Percentiles rank a stretch among this genome's conserved stretches.
Conservation (phyloP, 2,797 vertebrate species). For the Orientallactaga sibirica region DNA sequence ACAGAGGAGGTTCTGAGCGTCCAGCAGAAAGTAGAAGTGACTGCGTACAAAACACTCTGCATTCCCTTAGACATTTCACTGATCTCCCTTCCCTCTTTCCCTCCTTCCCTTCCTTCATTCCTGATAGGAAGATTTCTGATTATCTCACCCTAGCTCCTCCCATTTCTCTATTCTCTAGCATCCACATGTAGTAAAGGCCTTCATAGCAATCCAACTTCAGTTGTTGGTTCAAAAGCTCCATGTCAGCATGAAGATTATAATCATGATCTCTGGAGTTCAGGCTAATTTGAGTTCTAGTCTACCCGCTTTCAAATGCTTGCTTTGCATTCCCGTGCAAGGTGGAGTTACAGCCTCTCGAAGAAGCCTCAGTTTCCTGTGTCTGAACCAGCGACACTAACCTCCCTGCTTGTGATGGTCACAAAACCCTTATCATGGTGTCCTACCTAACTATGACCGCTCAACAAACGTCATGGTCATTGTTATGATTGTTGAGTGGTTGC, state of each 20-base stretch:
- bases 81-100: not conserved
- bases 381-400: not conserved
- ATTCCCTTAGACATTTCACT: not conserved
- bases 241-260: not conserved
- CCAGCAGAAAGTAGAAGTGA: not conserved
- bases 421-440: fast-evolving
- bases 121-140: not conserved
- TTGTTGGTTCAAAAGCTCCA: not conserved
- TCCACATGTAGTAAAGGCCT: not conserved
- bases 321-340: not conserved
- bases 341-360: not conserved
- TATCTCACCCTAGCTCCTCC: not conserved
- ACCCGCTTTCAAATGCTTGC: not conserved
- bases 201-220: not conserved
- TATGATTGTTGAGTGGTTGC: too few species aligned
- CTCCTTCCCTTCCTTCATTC: not conserved
- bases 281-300: not conserved
- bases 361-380: not conserved
- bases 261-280: not conserved
- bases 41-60: not conserved
- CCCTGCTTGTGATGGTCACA: not conserved
- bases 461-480: fast-evolving
- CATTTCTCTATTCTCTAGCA: not conserved
- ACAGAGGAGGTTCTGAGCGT: not conserved
- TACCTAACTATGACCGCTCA: fast-evolving